Evolutionary conservation across 64 coral and sea anemone genomes (phyloP).

Genomic region (Stichodactyla mertensii): DNA sequence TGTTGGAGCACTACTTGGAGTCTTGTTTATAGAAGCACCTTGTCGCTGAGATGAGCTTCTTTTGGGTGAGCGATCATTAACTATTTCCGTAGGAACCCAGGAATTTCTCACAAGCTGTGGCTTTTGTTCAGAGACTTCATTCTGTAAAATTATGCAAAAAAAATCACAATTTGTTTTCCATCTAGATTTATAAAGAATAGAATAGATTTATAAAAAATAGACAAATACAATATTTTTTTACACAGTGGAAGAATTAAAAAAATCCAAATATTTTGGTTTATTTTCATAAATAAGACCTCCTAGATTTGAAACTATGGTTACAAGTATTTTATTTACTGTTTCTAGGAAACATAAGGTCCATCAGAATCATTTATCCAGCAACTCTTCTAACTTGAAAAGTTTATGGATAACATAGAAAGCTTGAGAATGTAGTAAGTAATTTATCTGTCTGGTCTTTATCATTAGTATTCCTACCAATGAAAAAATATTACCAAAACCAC

Average conservation of each 20-base stretch:
- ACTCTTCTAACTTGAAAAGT: not conserved
- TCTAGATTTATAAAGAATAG: not conserved
- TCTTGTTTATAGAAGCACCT: slow-evolving; percentile 19
- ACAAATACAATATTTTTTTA: too few species aligned
- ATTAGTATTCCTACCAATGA: not conserved
- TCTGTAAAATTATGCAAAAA: not conserved
- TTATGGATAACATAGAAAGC: not conserved
- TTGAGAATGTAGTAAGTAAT: not conserved
- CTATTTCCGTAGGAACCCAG: slow-evolving; percentile 79
- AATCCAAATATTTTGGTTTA: too few species aligned
- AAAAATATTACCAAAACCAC: too few species aligned
- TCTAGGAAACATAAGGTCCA: too few species aligned
- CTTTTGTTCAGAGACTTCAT: slow-evolving; percentile 32
- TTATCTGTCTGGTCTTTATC: not conserved
- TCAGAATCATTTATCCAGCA: not conserved
- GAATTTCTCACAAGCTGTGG: slow-evolving; percentile 67
- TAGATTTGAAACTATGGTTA: too few species aligned
- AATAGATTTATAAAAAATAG: not conserved
- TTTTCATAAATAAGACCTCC: too few species aligned
- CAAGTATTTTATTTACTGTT: too few species aligned
- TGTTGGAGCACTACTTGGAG: slow-evolving; percentile 41
- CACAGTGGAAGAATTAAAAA: too few species aligned
- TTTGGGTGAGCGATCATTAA: slow-evolving; percentile 62
- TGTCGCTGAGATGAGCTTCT: slow-evolving; percentile 27
- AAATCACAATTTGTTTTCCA: not conserved